phyloP scores from a whole-genome alignment of 2,113 vertebrate species.

The Propithecus coquereli region DNA sequence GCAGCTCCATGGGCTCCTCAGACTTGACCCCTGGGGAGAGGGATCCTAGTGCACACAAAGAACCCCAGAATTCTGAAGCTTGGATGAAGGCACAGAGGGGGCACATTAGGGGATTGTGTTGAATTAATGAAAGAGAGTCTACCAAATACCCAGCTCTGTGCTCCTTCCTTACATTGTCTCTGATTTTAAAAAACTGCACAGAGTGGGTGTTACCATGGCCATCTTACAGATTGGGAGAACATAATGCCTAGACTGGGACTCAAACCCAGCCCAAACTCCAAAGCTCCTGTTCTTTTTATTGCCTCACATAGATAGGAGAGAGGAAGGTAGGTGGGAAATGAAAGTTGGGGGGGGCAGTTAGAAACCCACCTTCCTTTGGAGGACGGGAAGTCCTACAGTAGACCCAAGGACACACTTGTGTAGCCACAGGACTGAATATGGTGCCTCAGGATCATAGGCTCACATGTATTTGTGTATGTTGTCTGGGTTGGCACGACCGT shows the following conservation, averaged over 20 bases:
- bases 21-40: not conserved
- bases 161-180: not conserved
- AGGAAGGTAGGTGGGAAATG: not conserved
- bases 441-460: not conserved
- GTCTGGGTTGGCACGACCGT: not conserved
- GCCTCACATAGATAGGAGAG: not conserved
- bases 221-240: slow-evolving; percentile 6
- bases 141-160: not conserved
- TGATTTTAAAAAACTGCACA: not conserved
- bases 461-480: not conserved
- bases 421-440: not conserved
- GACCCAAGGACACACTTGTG: not conserved
- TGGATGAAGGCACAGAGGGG: not conserved
- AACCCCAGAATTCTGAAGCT: not conserved
- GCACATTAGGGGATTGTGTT: not conserved
- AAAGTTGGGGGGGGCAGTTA: not conserved
- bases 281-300: not conserved
- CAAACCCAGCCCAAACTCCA: not conserved
- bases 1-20: not conserved
- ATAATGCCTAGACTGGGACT: not conserved
- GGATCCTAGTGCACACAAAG: not conserved
- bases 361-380: not conserved
- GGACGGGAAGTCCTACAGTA: not conserved
- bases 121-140: not conserved
- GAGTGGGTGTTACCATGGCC: not conserved